Percentiles rank a stretch among this genome's conserved stretches.
Evolutionary conservation across 2,113 vertebrate species (phyloP).

Genomic region (Cacatua alba): DNA sequence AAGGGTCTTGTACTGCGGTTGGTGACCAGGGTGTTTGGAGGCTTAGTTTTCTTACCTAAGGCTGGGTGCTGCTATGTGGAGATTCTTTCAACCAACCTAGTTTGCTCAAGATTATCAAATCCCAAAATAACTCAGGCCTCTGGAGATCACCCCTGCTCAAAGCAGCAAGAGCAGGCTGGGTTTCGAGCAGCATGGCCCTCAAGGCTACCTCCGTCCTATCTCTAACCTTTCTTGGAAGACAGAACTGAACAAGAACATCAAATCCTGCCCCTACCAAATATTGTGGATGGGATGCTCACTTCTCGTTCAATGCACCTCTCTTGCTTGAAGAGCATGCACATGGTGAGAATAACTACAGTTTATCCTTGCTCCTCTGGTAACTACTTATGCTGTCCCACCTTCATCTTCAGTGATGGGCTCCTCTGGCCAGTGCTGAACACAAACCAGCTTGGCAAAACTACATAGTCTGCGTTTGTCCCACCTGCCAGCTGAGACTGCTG

Average conservation of each 20-base stretch:
- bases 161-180: background rate
- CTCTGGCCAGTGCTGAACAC: background rate
- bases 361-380: background rate
- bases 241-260: background rate
- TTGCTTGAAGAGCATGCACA: background rate
- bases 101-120: background rate
- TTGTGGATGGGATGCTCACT: background rate
- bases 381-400: background rate
- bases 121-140: rapidly evolving
- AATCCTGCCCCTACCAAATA: background rate
- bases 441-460: background rate
- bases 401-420: background rate
- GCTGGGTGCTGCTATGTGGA: background rate
- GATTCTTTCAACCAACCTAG: background rate
- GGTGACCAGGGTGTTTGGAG: background rate
- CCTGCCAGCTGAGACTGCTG: background rate
- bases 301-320: background rate
- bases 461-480: background rate
- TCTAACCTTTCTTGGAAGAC: background rate
- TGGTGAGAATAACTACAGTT: background rate
- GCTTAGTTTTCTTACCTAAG: background rate
- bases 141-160: background rate
- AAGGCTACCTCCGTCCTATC: background rate
- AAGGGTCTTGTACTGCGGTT: background rate
- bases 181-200: background rate